Evolutionary conservation across 2,888 invertebrate species (phyloP), one percentile per base, ranked within the genome.

Genomic region (Odontocolon sp.): DNA sequence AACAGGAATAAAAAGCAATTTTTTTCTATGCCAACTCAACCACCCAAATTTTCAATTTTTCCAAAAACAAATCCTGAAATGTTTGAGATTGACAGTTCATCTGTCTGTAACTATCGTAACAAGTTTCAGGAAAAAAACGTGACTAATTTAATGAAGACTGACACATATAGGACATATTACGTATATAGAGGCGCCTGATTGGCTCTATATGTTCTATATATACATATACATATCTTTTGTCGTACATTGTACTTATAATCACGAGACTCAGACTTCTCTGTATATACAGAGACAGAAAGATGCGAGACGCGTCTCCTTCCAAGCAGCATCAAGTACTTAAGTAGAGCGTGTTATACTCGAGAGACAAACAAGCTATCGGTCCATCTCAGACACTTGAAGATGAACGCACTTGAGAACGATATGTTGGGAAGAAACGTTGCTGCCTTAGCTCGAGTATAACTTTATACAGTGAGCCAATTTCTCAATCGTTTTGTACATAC

Each of bases 301-400:
- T 64, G 63, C 36, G 45, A 63, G 40, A 26, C 68, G 23, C 56
- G 45, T 75, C 61, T 56, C 59, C 2, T 42, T 14, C 26, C 59
- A 71, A 31, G 21, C 45, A 59, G 57, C 64, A 69, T 68, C 64
- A 59, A 66, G 64, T 70, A 76, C 70, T 76, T 47, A 66, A 70
- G 70, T 54, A 67, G 52, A 70, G 66, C 69, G 66, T 76, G 75
- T 76, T 66, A 64, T 59, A 64, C 75, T 61, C 36, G 59, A 70
- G 75, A 76, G 75, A 76, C 75, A 66, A 75, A 76, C 75, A 70
- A 70, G 70, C 75, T 59, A 75, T 70, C 64, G n/a, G 66, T 70
- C 66, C 69, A 59, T 70, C 69, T 64, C 59, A 54, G 38, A 59
- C 70, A 66, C 75, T 70, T 61, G 75, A 76, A 42, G 64, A 75